These are phyloP conservation scores for Lateolabrax maculatus DNA, from an alignment of 2,797 vertebrate genomes.

Conservation along the genomic window DNA sequence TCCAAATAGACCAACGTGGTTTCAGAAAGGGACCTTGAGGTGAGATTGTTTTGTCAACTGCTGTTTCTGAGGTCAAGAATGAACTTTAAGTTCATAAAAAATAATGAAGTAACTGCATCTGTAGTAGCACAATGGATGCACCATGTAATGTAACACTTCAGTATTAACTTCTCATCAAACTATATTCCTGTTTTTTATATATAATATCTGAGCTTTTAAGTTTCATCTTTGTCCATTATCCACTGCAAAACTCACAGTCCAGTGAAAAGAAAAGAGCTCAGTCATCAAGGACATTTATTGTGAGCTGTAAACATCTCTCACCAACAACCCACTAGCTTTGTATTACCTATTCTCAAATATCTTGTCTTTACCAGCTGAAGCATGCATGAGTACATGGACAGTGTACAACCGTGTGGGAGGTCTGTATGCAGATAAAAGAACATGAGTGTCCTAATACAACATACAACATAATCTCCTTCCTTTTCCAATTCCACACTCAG, in stretches of 20 bases:
- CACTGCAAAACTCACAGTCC: neutral
- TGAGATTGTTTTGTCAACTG: too few relatives aligned
- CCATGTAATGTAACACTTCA: neutral
- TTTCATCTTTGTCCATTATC: neutral
- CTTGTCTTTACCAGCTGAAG: conserved; percentile 1
- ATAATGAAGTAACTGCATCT: too few relatives aligned
- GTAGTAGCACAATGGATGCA: neutral
- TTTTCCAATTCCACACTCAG: conserved; percentile 2
- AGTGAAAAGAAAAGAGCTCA: neutral
- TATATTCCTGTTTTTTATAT: neutral
- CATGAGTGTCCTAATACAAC: conserved; percentile 3
- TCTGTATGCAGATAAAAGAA: neutral
- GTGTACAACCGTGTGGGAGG: neutral
- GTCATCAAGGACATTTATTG: neutral
- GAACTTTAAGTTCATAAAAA: neutral
- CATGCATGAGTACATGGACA: neutral
- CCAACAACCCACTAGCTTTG: neutral
- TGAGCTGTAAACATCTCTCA: neutral
- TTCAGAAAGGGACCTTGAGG: too few relatives aligned
- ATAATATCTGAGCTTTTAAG: neutral
- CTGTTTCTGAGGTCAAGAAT: neutral
- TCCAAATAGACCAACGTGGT: too few relatives aligned
- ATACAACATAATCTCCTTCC: conserved; percentile 1
- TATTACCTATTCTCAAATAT: neutral
- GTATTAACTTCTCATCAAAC: neutral